phyloP scores from a whole-genome alignment of 2,797 vertebrate genomes.

The Macropus fuliginosus region DNA sequence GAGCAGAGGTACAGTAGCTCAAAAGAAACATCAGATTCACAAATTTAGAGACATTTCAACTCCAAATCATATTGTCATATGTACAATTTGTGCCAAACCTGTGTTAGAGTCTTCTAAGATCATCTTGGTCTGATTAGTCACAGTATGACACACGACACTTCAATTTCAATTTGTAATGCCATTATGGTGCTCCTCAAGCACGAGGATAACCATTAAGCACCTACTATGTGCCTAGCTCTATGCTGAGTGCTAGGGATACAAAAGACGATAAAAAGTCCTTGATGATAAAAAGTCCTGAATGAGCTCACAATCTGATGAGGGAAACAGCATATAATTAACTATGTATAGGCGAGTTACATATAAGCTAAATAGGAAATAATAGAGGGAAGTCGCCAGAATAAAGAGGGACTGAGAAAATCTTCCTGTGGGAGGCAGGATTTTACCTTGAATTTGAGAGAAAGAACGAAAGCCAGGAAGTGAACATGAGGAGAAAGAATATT shows the following conservation, averaged over 20 bases:
- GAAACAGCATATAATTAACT: background rate
- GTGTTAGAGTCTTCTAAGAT: too few species aligned
- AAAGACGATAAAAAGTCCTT: background rate
- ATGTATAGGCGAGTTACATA: background rate
- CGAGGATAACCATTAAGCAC: background rate
- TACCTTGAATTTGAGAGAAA: background rate
- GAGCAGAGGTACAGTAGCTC: too few species aligned
- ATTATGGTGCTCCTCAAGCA: too few species aligned
- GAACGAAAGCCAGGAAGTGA: background rate
- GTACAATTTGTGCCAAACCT: too few species aligned
- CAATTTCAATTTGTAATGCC: too few species aligned
- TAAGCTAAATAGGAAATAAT: background rate
- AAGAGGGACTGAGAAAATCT: background rate
- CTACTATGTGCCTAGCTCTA: background rate
- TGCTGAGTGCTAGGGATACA: background rate
- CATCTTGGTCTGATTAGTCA: too few species aligned
- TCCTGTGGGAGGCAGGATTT: background rate
- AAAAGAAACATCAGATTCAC: too few species aligned
- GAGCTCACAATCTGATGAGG: background rate
- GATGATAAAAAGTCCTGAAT: background rate
- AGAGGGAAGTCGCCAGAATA: background rate
- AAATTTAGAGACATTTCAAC: too few species aligned
- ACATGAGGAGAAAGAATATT: background rate
- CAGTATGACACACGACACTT: too few species aligned
- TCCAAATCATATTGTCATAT: too few species aligned